These are phyloP conservation scores for Peromyscus eremicus DNA, from an alignment of 2,797 vertebrate genomes.

Conservation along the genomic window DNA sequence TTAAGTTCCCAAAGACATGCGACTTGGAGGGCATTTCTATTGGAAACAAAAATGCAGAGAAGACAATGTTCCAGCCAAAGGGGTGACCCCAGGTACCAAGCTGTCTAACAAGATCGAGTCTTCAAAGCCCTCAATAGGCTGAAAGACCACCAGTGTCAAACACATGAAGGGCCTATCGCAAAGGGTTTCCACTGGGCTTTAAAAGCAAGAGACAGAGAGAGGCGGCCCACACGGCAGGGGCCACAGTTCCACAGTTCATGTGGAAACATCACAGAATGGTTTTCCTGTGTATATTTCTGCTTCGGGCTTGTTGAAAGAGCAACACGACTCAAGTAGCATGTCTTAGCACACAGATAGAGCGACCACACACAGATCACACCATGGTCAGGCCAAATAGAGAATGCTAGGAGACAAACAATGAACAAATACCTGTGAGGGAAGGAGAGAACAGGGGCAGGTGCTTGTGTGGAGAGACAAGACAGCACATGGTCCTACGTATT, in stretches of 20 bases:
- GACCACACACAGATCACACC: not conserved
- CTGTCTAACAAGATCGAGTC: not conserved
- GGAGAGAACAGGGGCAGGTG: not conserved
- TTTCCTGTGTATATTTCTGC: not conserved
- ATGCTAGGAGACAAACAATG: not conserved
- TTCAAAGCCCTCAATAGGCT: not conserved
- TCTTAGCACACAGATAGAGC: not conserved
- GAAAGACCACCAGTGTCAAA: not conserved
- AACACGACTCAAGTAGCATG: not conserved
- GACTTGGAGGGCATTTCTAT: not conserved
- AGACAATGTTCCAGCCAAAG: not conserved
- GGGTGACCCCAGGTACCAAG: not conserved
- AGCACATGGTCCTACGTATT: not conserved
- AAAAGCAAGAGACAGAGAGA: not conserved
- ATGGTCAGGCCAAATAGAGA: not conserved
- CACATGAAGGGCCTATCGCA: not conserved
- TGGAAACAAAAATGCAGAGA: constrained; percentile 3
- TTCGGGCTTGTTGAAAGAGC: constrained; percentile 9
- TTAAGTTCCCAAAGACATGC: not conserved
- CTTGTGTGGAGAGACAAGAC: not conserved
- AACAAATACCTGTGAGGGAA: not conserved
- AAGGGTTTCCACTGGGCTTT: not conserved
- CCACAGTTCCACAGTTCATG: not conserved
- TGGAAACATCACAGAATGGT: not conserved
- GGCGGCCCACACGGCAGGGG: not conserved